Base-by-base conservation (phyloP, 1,140 invertebrate genomes). In the Goniozus legneri region DNA sequence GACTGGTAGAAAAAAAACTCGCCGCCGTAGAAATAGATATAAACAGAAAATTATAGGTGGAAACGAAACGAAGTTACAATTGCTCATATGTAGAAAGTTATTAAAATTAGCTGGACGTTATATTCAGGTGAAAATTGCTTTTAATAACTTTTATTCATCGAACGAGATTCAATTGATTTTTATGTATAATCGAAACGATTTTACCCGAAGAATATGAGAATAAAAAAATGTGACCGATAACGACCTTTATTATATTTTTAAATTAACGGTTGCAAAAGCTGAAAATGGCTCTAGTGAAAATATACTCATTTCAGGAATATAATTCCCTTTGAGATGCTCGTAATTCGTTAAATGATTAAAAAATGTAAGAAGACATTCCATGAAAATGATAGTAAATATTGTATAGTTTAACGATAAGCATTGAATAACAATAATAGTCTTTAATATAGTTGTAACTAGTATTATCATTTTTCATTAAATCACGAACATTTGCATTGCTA, bases 1-100 rank as follows among this genome's bases (percentile, higher is more conserved):
- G 68, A 71, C 67, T 71, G 67, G 61, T 66, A 68, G 61, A 62
- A 33, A 60, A 60, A 33, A 59, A 60, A 59, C 38, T 54, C 50
- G 48, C 45, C 54, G 54, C 50, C 61, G 46, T 57, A 58, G 47
- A 66, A 47, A 42, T 63, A 63, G 54, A 47, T 32, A 13, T 57
- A 49, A 31, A 20, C 13, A 18, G 44, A 47, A 16, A 45, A 24
- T 21, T 14, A 10, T 50, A 61, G 43, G 47, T 42, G 42, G 38
- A 45, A 18, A 50, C n/a, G n/a, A 54, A 47, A 39, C 40, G 18
- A 53, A 22, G 31, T 45, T 36, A 49, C 32, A 53, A 43, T 53
- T 50, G 54, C 44, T 52, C 45, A 62, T 60, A 47, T 40, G 22
- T 61, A 55, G 33, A 27, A 27, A 54, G 24, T 27, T 27, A 4